Conservation (phyloP, 2,797 vertebrate species). For the Macrochelys suwanniensis region DNA sequence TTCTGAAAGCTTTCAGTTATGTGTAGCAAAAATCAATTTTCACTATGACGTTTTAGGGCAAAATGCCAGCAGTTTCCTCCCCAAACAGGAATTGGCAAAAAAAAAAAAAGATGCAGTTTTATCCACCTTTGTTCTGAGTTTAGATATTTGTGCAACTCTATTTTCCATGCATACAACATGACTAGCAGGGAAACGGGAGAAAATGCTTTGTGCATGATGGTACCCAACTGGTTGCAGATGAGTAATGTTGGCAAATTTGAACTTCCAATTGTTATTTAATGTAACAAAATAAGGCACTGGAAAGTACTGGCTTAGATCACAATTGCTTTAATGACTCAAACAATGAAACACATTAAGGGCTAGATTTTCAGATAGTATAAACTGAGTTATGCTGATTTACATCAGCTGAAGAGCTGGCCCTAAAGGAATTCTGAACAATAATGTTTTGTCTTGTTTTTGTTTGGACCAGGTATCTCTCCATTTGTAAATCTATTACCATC, state of each 20-base stretch:
- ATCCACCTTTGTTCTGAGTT: not conserved
- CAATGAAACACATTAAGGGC: not conserved
- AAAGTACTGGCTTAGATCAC: not conserved
- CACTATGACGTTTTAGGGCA: not conserved
- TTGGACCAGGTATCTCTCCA: not conserved
- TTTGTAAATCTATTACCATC: not conserved
- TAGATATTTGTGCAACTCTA: not conserved
- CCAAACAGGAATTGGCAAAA: not conserved
- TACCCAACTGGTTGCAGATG: not conserved
- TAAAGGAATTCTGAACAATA: not conserved
- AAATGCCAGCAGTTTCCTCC: not conserved
- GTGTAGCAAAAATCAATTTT: not conserved
- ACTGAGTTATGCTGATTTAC: not conserved
- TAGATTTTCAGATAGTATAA: not conserved
- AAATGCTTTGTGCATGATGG: not conserved
- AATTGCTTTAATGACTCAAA: not conserved
- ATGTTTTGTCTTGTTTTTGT: fast-evolving
- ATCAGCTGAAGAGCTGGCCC: not conserved
- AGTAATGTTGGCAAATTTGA: not conserved
- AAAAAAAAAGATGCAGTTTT: not conserved
- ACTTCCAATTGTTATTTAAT: not conserved
- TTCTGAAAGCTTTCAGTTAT: not conserved
- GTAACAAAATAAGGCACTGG: not conserved
- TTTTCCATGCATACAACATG: not conserved
- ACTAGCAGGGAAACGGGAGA: not conserved